Percentiles rank a stretch among this genome's conserved stretches.
These are phyloP conservation scores for Drosophila merina DNA, from an alignment of 2,888 invertebrate species.

Conservation along the genomic window DNA sequence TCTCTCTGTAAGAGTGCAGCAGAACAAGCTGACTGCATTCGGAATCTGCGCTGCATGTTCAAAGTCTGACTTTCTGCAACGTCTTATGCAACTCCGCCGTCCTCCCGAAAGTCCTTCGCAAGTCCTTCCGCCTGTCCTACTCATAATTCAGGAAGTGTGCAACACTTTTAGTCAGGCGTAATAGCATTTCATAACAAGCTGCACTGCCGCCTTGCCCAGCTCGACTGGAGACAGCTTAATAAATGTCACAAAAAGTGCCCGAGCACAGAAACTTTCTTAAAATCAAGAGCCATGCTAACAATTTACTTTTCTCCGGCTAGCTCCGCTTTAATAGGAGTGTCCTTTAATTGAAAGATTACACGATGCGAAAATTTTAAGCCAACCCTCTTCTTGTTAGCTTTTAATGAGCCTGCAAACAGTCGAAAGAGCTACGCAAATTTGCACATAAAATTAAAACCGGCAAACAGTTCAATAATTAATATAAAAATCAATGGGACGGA, in stretches of 20 bases:
- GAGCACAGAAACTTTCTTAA: conserved; percentile 14
- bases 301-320: conserved; percentile 24
- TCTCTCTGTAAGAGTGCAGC: background rate
- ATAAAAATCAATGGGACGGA: conserved; percentile 54
- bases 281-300: conserved; percentile 33
- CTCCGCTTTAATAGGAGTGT: background rate
- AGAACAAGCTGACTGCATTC: conserved; percentile 49
- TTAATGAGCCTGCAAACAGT: conserved; percentile 65
- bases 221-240: conserved; percentile 60
- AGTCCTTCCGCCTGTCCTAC: conserved; percentile 33
- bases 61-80: conserved; percentile 50
- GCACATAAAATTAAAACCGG: conserved; percentile 49
- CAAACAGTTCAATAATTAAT: conserved; percentile 66
- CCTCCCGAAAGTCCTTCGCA: background rate
- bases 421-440: conserved; percentile 8
- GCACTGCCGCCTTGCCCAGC: conserved; percentile 29
- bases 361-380: conserved; percentile 24
- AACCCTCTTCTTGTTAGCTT: background rate
- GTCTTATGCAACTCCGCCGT: conserved; percentile 22
- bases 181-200: conserved; percentile 70
- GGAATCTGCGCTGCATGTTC: conserved; percentile 60
- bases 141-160: conserved; percentile 77
- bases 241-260: conserved; percentile 62
- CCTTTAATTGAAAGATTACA: conserved; percentile 11
- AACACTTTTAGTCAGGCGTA: conserved; percentile 55